A percentile compares a stretch with the other conserved stretches of the same genome.
phyloP scores from a whole-genome alignment of 2,113 vertebrate genomes.

The Theristicus caerulescens region DNA sequence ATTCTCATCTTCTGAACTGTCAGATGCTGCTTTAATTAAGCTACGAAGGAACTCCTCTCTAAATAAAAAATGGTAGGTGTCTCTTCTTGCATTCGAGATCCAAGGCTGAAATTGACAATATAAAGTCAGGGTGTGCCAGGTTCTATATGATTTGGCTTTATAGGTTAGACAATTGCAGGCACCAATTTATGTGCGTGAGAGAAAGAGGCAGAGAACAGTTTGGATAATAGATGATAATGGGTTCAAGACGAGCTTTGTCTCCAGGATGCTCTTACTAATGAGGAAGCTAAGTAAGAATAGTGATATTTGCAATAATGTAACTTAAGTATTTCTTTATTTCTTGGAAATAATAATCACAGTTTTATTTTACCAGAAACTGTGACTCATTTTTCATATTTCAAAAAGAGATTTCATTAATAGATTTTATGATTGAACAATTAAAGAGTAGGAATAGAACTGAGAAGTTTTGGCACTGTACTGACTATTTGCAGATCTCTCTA shows the following conservation, averaged over 20 bases:
- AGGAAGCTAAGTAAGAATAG: not conserved
- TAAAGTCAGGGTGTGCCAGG: slow-evolving; percentile 7
- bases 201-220: not conserved
- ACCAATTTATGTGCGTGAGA: not conserved
- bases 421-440: not conserved
- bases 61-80: slow-evolving; percentile 4
- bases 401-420: not conserved
- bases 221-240: not conserved
- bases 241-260: not conserved
- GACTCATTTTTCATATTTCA: not conserved
- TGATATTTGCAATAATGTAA: not conserved
- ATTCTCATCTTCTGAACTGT: slow-evolving; percentile 30
- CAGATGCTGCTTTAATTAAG: slow-evolving; percentile 54
- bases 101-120: slow-evolving; percentile 25
- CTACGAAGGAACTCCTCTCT: not conserved
- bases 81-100: slow-evolving; percentile 35
- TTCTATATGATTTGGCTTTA: not conserved
- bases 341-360: not conserved
- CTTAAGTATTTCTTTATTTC: not conserved
- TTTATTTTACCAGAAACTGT: not conserved
- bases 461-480: not conserved
- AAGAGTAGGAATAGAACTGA: not conserved
- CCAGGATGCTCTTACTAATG: not conserved
- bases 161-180: not conserved
- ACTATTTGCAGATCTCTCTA: not conserved